Evolutionary conservation across 2,113 vertebrate genomes (phyloP).

Genomic region (Brachirus orientalis): DNA sequence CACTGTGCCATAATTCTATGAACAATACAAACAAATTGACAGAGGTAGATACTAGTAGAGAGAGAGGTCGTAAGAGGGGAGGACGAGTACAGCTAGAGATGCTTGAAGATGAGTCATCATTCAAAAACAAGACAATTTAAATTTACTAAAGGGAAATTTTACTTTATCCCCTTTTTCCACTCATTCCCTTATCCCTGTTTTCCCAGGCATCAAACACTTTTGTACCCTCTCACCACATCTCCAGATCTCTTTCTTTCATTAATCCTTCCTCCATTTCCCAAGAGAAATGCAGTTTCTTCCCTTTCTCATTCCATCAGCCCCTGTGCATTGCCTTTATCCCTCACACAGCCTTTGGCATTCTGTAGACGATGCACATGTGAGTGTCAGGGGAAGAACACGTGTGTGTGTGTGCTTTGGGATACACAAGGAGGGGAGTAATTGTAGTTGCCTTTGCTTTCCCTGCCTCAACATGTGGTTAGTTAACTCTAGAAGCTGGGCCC

Average conservation of each 20-base stretch:
- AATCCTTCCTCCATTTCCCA: constrained; percentile 20
- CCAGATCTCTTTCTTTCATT: constrained; percentile 29
- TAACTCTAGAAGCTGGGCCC: constrained; percentile 64
- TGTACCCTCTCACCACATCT: constrained; percentile 16
- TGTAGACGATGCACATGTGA: constrained; percentile 12
- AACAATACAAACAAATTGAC: constrained; percentile 36
- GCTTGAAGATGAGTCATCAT: background rate
- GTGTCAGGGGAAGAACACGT: constrained; percentile 12
- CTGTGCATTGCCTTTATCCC: background rate
- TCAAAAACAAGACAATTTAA: constrained; percentile 18
- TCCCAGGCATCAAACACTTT: constrained; percentile 5
- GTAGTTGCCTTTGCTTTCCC: constrained; percentile 34
- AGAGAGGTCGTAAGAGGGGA: constrained; percentile 12
- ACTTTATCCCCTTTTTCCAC: constrained; percentile 24
- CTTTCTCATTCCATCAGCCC: constrained; percentile 5
- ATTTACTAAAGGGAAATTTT: constrained; percentile 39
- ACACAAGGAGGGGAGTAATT: constrained; percentile 4
- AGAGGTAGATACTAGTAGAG: constrained; percentile 4
- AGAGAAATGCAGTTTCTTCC: constrained; percentile 1
- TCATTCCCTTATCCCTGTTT: constrained; percentile 11
- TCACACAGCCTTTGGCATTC: constrained; percentile 13
- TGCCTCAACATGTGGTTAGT: constrained; percentile 66
- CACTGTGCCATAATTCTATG: constrained; percentile 43
- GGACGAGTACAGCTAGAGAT: background rate
- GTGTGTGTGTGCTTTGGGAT: constrained; percentile 7